phyloP scores from a whole-genome alignment of 2,113 vertebrate species.

The Zosterops lateralis region DNA sequence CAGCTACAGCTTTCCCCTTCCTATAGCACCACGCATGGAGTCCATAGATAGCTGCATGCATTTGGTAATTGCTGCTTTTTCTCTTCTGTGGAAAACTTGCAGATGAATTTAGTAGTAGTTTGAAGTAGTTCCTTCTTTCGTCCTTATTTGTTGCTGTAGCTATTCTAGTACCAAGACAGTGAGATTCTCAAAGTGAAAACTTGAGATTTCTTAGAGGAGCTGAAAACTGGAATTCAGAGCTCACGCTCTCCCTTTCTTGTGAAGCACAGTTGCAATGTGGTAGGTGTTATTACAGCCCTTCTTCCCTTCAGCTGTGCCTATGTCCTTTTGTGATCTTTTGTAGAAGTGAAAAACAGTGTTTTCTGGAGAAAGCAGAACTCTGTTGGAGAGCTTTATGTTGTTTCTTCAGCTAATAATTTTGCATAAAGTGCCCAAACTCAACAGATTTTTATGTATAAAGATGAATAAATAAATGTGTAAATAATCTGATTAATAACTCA shows the following conservation, averaged over 20 bases:
- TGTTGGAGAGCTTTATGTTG: not conserved
- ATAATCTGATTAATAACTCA: not conserved
- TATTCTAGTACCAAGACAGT: not conserved
- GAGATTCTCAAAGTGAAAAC: not conserved
- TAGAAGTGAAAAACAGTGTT: not conserved
- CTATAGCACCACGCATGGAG: accelerated
- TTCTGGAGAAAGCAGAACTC: not conserved
- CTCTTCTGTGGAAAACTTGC: not conserved
- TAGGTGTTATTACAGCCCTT: not conserved
- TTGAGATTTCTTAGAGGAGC: not conserved
- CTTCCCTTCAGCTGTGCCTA: not conserved
- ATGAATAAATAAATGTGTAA: constrained; percentile 25
- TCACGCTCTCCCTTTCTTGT: not conserved
- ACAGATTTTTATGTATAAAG: constrained; percentile 25
- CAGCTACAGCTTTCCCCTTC: not conserved
- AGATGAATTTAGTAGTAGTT: not conserved
- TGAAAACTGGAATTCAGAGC: not conserved
- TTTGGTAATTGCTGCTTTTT: not conserved
- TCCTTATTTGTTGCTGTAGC: not conserved
- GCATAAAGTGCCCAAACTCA: not conserved
- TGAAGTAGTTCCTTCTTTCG: not conserved
- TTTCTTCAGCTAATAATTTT: constrained; percentile 41
- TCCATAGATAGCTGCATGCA: not conserved
- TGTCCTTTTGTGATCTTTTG: not conserved
- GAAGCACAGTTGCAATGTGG: not conserved